phyloP scores from a whole-genome alignment of 2,797 vertebrate species.

The Bovichtus variegatus region DNA sequence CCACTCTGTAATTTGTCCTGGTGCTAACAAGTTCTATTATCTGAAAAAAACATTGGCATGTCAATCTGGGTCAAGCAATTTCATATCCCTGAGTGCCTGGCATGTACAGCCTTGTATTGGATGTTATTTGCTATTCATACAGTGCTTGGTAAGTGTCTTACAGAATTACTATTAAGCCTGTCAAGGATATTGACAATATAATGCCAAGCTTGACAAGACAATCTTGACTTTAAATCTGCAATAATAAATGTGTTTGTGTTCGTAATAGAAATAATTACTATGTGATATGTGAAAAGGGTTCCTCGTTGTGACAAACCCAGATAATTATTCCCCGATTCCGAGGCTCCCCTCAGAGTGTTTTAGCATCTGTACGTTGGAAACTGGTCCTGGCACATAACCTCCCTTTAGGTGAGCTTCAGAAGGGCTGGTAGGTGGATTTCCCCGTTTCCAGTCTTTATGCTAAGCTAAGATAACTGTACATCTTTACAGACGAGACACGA shows the following conservation, averaged over 20 bases:
- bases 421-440: neutral
- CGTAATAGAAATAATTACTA: neutral
- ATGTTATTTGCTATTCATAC: slow-evolving; percentile 56
- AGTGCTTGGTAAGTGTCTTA: slow-evolving; percentile 39
- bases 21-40: slow-evolving; percentile 38
- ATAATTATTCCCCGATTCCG: neutral
- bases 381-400: neutral
- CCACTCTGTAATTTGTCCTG: slow-evolving; percentile 5
- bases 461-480: neutral
- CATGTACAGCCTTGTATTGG: slow-evolving; percentile 19
- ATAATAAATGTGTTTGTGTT: neutral
- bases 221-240: neutral
- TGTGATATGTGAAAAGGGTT: neutral
- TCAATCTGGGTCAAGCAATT: slow-evolving; percentile 14
- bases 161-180: slow-evolving; percentile 41
- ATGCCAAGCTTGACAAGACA: too few species aligned
- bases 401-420: neutral
- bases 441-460: neutral
- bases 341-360: neutral
- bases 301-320: neutral
- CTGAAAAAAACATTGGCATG: slow-evolving; percentile 4
- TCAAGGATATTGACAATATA: slow-evolving; percentile 30
- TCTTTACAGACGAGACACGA: neutral
- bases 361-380: neutral
- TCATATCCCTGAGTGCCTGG: slow-evolving; percentile 26